Percentiles rank a stretch among this genome's conserved stretches.
Evolutionary conservation across 2,888 invertebrate genomes (phyloP).

Genomic region (Imbricaverruca yamaguchii): DNA sequence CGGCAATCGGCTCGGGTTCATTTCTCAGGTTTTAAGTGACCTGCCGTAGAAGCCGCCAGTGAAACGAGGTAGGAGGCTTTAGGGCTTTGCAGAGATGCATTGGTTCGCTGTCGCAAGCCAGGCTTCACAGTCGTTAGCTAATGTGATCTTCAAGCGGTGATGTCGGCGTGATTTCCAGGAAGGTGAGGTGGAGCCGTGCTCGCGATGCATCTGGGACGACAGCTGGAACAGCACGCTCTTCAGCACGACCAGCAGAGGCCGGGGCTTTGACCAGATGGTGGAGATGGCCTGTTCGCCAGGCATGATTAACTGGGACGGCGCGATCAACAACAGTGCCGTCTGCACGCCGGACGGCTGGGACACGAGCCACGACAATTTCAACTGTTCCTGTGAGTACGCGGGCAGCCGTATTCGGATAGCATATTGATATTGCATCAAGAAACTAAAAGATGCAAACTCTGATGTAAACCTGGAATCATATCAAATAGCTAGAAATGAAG

Average conservation of each 20-base stretch:
- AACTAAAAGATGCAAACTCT: too few species aligned
- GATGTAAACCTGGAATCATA: too few species aligned
- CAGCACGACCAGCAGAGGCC: neutral
- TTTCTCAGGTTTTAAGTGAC: too few species aligned
- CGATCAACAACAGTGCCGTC: neutral
- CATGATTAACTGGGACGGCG: neutral
- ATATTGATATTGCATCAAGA: too few species aligned
- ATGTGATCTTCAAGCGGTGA: too few species aligned
- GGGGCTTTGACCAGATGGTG: neutral
- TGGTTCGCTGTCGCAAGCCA: neutral
- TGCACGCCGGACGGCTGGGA: neutral
- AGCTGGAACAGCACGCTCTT: neutral
- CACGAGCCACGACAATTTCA: neutral
- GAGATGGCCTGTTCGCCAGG: neutral
- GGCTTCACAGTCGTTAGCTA: too few species aligned
- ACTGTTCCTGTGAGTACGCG: neutral
- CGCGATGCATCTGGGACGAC: neutral
- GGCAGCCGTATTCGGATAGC: too few species aligned
- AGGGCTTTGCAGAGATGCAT: neutral
- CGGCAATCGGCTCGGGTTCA: too few species aligned
- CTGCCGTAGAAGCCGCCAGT: too few species aligned
- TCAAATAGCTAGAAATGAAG: too few species aligned
- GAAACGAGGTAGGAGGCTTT: too few species aligned
- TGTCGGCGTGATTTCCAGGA: neutral
- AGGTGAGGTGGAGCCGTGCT: neutral